Base-by-base conservation (phyloP, 64 coral and sea anemone species). In the Porites australiensis region DNA sequence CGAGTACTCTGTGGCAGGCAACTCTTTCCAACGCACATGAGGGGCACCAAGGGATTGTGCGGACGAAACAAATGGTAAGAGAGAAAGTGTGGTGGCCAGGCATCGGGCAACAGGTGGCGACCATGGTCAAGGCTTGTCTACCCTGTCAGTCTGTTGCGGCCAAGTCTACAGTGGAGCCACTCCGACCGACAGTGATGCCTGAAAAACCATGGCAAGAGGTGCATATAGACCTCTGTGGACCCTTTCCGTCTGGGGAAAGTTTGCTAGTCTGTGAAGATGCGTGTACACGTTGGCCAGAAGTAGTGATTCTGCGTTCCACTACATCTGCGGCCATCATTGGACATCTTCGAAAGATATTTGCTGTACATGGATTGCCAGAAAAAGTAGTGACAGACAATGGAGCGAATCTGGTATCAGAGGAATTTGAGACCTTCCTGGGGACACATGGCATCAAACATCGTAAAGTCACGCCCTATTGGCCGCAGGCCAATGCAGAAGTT, bases 381-480 rank as follows among this genome's bases (percentile, higher is more conserved):
- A 71, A 71, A 37, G 50, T 91, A 46, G 58, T 74, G 18, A 82
- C 78, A 5, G 64, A 83, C 45, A 91, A 91, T 60, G 89, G 89
- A 45, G 49, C 78, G 6, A 69, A 83, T 21, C 68, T 91, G 13
- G 77, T 80, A 44, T 82, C 89, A 1, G 61, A 91, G 51, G 89
- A 92, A 61, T 82, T 92, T 69, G 78, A 83, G 13, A 54, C 43
- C 4, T 82, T 58, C 48, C 64, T 82, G 45, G 45, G 5, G 48
- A 77, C 50, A 20, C 70, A 92, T 75, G 90, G 82, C 83, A 86
- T 92, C 37, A 37, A 74, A 16, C 90, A 86, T 59, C 69, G 90
- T 37, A 92, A 86, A 77, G 81, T 86, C 43, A 92, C 82, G n/a
- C 90, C 82, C 50, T 92, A 92, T 58, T 92, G 90, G 90, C 90